Base-by-base conservation (phyloP, 2,888 invertebrate genomes). In the Blastobasis lacticolella region DNA sequence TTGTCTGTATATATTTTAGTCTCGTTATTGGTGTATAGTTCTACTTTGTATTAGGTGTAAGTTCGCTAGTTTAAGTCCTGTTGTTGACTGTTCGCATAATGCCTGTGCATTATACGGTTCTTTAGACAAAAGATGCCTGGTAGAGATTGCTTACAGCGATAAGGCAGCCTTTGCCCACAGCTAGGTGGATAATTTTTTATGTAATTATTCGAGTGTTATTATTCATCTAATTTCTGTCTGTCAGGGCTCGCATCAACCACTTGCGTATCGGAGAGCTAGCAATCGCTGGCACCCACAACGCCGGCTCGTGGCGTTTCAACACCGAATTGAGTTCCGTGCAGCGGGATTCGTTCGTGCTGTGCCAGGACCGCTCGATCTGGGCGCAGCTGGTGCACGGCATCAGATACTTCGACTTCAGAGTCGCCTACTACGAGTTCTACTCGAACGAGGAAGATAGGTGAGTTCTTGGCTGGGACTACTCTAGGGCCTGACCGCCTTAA, bases 381-480 rank as follows among this genome's bases (percentile, higher is more conserved):
- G 91, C 92, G 0, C 96, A 96, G 69, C 88, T 96, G n/a, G 93
- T 94, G 0, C 93, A 94, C 71, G 96, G 96, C 50, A 92, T 95
- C 65, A 89, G 96, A 68, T 95, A 94, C 78, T 85, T 96, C 49
- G 95, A 96, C 75, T 90, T 96, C 51, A 91, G 95, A 62, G 90
- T 96, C 57, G 95, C 94, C 56, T 94, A 91, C 78, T 94, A 88
- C 56, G 81, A 76, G 6, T 77, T 79, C 53, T 88, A 86, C 52
- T 51, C 60, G 0, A 69, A 71, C 7, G 74, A 76, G 52, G 86
- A 87, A 59, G 77, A 84, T 52, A 84, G 81, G 88, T 86, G 55
- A 59, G 63, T 45, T 54, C 10, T 45, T 78, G 88, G 58, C 77
- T 92, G 93, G 59, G 94, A 93, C 71, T 94, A 23, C 23, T 23